A percentile compares a stretch with the other conserved stretches of the same genome.
Evolutionary conservation across 1,140 invertebrate genomes (phyloP).

Genomic region (Scaptomyza graminum): DNA sequence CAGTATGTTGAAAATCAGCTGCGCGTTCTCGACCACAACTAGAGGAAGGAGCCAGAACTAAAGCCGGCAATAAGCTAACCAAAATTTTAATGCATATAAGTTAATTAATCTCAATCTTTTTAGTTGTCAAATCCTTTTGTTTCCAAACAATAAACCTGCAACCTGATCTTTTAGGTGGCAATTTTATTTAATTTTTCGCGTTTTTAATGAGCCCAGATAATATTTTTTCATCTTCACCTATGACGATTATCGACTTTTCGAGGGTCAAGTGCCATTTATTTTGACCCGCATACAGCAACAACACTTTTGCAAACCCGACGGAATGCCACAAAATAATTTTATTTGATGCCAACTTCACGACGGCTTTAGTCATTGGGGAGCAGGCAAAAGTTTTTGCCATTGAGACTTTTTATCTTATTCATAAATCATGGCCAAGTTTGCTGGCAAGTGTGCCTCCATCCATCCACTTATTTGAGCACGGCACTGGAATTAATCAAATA

Average conservation of each 20-base stretch:
- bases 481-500: constrained; percentile 44
- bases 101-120: constrained; percentile 2
- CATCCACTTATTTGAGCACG: constrained; percentile 17
- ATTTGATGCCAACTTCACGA: constrained; percentile 2
- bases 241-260: constrained; percentile 24
- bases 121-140: constrained; percentile 8
- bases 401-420: constrained; percentile 70
- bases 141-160: neutral
- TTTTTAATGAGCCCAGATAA: constrained; percentile 68
- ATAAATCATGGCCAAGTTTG: constrained; percentile 68
- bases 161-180: constrained; percentile 1
- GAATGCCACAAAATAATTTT: constrained; percentile 64
- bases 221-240: too few species aligned
- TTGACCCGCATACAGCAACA: neutral
- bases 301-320: constrained; percentile 5
- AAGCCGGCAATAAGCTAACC: neutral
- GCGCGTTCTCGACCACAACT: constrained; percentile 46
- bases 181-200: constrained; percentile 63
- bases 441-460: constrained; percentile 3
- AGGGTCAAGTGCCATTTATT: constrained; percentile 60
- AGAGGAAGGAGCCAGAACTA: neutral
- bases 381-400: constrained; percentile 57
- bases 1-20: constrained; percentile 47
- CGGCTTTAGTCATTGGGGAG: constrained; percentile 15
- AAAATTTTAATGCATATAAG: constrained; percentile 15